Percentiles rank a stretch among this genome's conserved stretches.
phyloP scores from a whole-genome alignment of 2,888 invertebrate genomes.

The Carabus problematicus region DNA sequence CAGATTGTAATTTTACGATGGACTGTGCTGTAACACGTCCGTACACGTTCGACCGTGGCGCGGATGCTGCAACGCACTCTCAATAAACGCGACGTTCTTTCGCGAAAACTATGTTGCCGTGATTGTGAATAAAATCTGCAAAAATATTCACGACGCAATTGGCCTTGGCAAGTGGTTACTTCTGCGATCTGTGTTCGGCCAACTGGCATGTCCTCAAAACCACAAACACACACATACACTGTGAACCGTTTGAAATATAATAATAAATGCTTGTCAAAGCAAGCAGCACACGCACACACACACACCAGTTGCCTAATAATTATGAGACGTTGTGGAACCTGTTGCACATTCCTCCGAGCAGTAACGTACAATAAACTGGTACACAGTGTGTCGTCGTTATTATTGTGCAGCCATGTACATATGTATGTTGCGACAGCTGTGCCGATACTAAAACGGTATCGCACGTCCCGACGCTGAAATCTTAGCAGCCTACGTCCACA shows the following conservation, averaged over 20 bases:
- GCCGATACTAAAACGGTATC: no score
- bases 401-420: no score
- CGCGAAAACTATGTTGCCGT: slow-evolving; percentile 13
- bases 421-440: no score
- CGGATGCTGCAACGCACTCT: slow-evolving; percentile 1
- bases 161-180: slow-evolving; percentile 25
- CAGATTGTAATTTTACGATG: slow-evolving; percentile 27
- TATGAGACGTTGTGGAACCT: neutral
- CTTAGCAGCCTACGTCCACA: no score
- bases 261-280: neutral
- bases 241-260: slow-evolving; percentile 6
- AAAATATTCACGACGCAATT: slow-evolving; percentile 40
- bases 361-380: no score
- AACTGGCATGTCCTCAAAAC: slow-evolving; percentile 28
- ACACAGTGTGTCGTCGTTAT: no score
- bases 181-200: slow-evolving; percentile 19
- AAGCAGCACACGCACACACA: no score
- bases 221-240: neutral
- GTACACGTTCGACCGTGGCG: slow-evolving; percentile 29
- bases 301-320: neutral
- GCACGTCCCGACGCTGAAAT: no score
- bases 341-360: slow-evolving; percentile 7
- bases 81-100: slow-evolving; percentile 20
- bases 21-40: slow-evolving; percentile 42
- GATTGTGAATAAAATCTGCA: slow-evolving; percentile 29